A percentile compares a stretch with the other conserved stretches of the same genome.
Evolutionary conservation across 2,888 invertebrate genomes (phyloP).

Genomic region (Andrena trimmerana): DNA sequence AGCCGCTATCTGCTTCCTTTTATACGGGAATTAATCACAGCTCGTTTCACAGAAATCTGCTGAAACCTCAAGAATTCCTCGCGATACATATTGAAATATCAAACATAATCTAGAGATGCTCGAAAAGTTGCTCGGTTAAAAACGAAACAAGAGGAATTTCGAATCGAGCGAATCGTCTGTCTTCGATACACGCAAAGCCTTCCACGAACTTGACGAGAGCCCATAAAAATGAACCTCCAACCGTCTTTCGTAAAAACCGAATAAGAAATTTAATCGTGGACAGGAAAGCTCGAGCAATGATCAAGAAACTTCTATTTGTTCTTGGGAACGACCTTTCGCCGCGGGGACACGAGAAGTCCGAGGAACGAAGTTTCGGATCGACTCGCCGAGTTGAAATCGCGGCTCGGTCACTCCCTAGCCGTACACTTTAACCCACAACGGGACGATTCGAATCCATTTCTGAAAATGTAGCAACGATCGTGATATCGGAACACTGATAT

Average conservation of each 20-base stretch:
- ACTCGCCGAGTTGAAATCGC: conserved; percentile 41
- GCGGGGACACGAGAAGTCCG: conserved; percentile 29
- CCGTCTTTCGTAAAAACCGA: neutral
- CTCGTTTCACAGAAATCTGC: neutral
- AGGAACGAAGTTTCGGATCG: conserved; percentile 41
- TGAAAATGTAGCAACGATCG: conserved; percentile 47
- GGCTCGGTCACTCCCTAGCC: conserved; percentile 3
- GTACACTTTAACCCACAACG: conserved; percentile 23
- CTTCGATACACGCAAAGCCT: neutral
- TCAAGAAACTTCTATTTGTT: conserved; percentile 54
- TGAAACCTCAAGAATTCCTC: neutral
- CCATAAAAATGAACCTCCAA: neutral
- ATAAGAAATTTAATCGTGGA: conserved; percentile 35
- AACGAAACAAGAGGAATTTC: neutral
- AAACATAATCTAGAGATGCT: neutral
- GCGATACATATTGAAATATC: neutral
- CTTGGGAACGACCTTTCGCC: conserved; percentile 5
- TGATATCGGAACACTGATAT: no score
- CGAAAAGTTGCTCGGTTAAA: neutral
- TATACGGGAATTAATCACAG: conserved; percentile 6
- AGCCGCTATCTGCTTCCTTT: neutral
- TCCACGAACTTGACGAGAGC: conserved; percentile 1
- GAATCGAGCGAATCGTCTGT: neutral
- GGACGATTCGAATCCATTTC: conserved; percentile 55
- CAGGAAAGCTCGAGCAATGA: conserved; percentile 1